Evolutionary conservation across 2,113 vertebrate genomes (phyloP), one percentile per base, ranked within the genome.

Genomic region (Cygnus atratus): DNA sequence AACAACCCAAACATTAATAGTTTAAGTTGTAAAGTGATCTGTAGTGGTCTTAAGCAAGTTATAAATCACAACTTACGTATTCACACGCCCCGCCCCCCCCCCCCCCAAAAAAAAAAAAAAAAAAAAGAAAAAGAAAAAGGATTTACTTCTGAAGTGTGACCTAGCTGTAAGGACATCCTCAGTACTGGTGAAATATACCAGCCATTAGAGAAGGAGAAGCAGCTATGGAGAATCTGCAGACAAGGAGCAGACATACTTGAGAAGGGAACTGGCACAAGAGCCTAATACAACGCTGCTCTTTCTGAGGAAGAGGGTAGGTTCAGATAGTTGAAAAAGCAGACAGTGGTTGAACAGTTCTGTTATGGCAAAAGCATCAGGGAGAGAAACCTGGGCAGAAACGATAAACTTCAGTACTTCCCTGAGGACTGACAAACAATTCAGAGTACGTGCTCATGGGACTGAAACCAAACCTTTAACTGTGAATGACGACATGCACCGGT

Each of bases 401-500:
- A 29, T 44, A 88, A 73, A 66, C 46, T 13, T 0, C 1, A 70
- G 20, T 33, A 48, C 10, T 72, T 57, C 46, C 55, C 39, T 15
- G 31, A 4, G 28, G 41, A 10, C n/a, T 74, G 14, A 21, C 24
- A 43, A 26, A 33, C 20, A 46, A 46, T 7, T 48, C 14, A 6
- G 17, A 37, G 10, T 31, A 46, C 9, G 41, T 10, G 25, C 54
- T 52, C 67, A 44, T 0, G 2, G 46, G 14, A 84, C 10, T 11
- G 59, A 88, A 68, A 86, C 16, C 41, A 59, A 88, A 62, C n/a
- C 10, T 88, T 70, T 17, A 57, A 37, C 71, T 31, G 44, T 8
- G 33, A 66, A 57, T 68, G 58, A 31, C 0, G 2, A 84, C 2
- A 3, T 5, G 5, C 35, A 16, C 41, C 18, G 15, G 68, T 2